Conservation (phyloP, 2,888 invertebrate genomes). For the Yponomeuta sedellus region DNA sequence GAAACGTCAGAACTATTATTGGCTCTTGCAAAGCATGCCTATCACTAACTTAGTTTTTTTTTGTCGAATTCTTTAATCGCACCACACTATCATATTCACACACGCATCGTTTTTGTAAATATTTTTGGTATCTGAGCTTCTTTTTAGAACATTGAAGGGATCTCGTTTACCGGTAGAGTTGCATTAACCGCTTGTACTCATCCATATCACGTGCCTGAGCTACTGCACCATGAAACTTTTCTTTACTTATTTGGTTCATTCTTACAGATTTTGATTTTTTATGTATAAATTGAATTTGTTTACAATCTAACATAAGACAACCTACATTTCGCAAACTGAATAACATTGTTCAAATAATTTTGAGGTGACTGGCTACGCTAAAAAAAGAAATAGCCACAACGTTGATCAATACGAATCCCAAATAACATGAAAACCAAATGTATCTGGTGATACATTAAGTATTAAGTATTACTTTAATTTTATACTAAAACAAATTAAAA, state of each 20-base stretch:
- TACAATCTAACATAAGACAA: neutral
- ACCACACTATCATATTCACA: conserved; percentile 19
- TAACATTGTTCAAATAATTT: conserved; percentile 23
- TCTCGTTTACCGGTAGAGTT: conserved; percentile 5
- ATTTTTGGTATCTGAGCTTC: conserved; percentile 30
- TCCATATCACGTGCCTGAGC: conserved; percentile 57
- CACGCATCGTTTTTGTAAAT: conserved; percentile 24
- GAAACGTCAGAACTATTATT: conserved; percentile 39
- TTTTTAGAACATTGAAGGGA: conserved; percentile 30
- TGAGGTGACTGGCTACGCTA: conserved; percentile 61
- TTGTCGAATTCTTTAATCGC: neutral
- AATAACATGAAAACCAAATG: conserved; percentile 45
- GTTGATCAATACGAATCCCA: neutral
- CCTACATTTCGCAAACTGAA: neutral
- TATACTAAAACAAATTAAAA: conserved; percentile 28
- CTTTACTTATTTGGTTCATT: conserved; percentile 16
- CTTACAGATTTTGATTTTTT: conserved; percentile 10
- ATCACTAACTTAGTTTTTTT: conserved; percentile 40
- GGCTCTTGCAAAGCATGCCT: conserved; percentile 48
- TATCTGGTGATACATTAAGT: conserved; percentile 46
- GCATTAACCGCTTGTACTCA: conserved; percentile 70
- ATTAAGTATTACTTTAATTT: neutral
- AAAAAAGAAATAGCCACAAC: conserved; percentile 28
- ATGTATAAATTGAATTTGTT: neutral
- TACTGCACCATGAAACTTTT: conserved; percentile 33